Conservation (phyloP, 2,797 vertebrate species). For the Labroides dimidiatus region DNA sequence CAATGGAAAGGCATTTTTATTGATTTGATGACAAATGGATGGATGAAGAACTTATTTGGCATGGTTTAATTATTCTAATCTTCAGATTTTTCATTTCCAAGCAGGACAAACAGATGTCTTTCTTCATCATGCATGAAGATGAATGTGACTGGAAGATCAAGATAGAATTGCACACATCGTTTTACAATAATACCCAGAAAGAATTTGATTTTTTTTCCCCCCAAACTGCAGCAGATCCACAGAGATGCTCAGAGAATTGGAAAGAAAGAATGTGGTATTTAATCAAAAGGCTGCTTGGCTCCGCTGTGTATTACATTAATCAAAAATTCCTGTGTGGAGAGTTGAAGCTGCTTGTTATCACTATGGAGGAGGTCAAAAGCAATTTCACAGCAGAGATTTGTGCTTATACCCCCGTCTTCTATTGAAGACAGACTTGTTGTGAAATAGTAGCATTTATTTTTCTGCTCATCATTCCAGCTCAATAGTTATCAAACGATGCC, state of each 20-base stretch:
- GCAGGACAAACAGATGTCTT: not conserved
- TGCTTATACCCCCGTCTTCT: not conserved
- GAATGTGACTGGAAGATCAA: not conserved
- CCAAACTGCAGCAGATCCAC: not conserved
- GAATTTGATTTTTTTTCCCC: not conserved
- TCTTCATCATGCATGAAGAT: not conserved
- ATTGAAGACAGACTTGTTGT: constrained; percentile 1
- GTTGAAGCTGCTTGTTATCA: constrained; percentile 1
- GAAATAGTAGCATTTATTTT: constrained; percentile 10
- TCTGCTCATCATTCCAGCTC: not conserved
- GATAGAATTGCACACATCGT: not conserved
- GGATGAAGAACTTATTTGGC: no score
- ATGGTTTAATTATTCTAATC: no score
- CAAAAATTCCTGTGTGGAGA: not conserved
- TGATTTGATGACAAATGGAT: no score
- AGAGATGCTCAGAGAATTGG: not conserved
- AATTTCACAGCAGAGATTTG: constrained; percentile 26
- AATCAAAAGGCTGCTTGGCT: constrained; percentile 40
- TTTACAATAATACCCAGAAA: not conserved
- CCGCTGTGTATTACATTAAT: constrained; percentile 22
- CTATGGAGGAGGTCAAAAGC: constrained; percentile 22
- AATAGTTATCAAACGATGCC: constrained; percentile 5
- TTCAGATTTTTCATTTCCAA: not conserved
- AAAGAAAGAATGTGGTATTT: constrained; percentile 7
- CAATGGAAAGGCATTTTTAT: no score